Conservation (phyloP, 1,140 invertebrate genomes). For the Drosophila athabasca region DNA sequence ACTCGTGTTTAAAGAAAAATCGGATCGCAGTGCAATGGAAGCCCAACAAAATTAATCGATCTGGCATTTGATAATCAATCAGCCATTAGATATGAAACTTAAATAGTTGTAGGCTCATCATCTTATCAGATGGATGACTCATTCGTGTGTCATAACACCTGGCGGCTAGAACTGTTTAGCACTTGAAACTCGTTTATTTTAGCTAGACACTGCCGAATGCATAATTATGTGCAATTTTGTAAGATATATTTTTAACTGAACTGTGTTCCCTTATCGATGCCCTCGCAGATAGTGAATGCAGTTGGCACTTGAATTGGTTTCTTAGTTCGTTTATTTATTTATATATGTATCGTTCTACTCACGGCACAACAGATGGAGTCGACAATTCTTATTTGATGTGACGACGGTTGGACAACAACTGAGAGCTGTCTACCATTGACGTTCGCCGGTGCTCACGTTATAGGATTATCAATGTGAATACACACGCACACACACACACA, state of each 20-base stretch:
- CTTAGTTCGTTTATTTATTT: conserved; percentile 5
- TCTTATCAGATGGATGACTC: conserved; percentile 42
- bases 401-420: conserved; percentile 68
- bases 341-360: conserved; percentile 36
- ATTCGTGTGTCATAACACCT: conserved; percentile 38
- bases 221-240: conserved; percentile 8
- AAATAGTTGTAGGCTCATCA: conserved; percentile 10
- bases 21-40: conserved; percentile 26
- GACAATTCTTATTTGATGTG: conserved; percentile 57
- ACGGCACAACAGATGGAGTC: conserved; percentile 28
- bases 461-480: conserved; percentile 41
- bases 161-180: neutral
- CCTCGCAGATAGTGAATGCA: conserved; percentile 1
- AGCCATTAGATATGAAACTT: conserved; percentile 10
- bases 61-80: conserved; percentile 2
- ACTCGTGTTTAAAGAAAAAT: no score
- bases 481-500: conserved; percentile 9
- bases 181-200: neutral
- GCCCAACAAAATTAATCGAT: conserved; percentile 6
- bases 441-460: conserved; percentile 37
- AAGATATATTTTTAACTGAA: neutral
- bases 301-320: neutral
- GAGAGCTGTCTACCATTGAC: conserved; percentile 48
- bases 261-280: conserved; percentile 5
- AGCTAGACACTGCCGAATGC: neutral